Evolutionary conservation across 2,888 invertebrate species (phyloP).

Genomic region (Cistogaster globosa): DNA sequence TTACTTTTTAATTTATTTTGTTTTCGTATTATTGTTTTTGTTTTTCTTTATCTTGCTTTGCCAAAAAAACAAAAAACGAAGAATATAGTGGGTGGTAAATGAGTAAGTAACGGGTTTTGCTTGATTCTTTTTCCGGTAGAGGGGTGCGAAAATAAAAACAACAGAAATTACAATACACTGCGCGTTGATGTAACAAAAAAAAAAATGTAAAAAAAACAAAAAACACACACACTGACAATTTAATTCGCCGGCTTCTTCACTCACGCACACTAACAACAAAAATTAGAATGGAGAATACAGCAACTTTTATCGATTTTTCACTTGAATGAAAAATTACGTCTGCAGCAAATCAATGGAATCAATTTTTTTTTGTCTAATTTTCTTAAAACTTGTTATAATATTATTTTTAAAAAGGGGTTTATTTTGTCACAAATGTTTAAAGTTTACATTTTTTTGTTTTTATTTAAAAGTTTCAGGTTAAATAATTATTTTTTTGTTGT

Average conservation of each 20-base stretch:
- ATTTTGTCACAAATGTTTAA: background rate
- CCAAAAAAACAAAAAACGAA: constrained; percentile 9
- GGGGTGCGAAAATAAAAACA: constrained; percentile 29
- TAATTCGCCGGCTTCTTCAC: constrained; percentile 73
- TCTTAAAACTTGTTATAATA: background rate
- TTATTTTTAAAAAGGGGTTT: constrained; percentile 10
- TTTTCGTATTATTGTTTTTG: constrained; percentile 48
- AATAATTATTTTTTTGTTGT: background rate
- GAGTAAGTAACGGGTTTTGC: constrained; percentile 24
- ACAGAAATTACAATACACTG: constrained; percentile 59
- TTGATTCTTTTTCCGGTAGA: background rate
- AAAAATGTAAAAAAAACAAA: constrained; percentile 10
- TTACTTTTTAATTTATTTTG: constrained; percentile 59
- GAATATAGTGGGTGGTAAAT: constrained; percentile 12
- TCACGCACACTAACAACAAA: constrained; percentile 54
- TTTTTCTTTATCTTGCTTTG: constrained; percentile 49
- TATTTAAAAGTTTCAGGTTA: background rate
- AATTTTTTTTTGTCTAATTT: constrained; percentile 36
- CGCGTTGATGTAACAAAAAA: constrained; percentile 44
- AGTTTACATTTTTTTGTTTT: constrained; percentile 27
- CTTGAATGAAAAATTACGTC: constrained; percentile 67
- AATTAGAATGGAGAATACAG: constrained; percentile 72
- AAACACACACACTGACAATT: constrained; percentile 47
- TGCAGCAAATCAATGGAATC: constrained; percentile 50
- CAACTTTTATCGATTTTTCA: constrained; percentile 76